These are phyloP conservation scores for Oostethus manadensis DNA, from an alignment of 2,113 vertebrate species.

Conservation along the genomic window DNA sequence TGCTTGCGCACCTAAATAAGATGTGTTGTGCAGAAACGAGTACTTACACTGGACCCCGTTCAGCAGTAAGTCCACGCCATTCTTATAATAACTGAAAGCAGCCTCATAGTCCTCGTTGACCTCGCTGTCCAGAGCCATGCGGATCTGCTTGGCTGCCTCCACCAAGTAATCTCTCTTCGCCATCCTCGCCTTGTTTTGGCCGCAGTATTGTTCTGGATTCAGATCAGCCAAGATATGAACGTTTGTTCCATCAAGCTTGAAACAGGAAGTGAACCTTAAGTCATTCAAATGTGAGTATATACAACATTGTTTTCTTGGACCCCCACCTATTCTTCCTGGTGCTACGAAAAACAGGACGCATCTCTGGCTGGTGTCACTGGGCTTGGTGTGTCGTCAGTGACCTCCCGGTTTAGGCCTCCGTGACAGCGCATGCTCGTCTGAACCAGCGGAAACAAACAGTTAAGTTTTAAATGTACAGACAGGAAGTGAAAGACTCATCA, in stretches of 20 bases:
- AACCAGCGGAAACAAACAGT: conserved; percentile 38
- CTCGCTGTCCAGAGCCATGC: conserved; percentile 89
- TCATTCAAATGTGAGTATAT: neutral
- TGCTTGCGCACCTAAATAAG: too few species aligned
- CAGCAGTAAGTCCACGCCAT: conserved; percentile 89
- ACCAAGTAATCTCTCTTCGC: conserved; percentile 88
- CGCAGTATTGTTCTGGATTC: conserved; percentile 1
- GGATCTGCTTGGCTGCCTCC: conserved; percentile 94
- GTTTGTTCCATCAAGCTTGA: neutral
- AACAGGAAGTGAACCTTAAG: conserved; percentile 25
- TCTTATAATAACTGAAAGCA: conserved; percentile 97
- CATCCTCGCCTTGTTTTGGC: conserved; percentile 59
- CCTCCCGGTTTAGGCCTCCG: conserved; percentile 13
- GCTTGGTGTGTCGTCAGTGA: conserved; percentile 17
- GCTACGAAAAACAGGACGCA: conserved; percentile 45
- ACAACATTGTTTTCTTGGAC: neutral
- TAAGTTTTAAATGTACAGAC: conserved; percentile 28
- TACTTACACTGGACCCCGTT: conserved; percentile 81
- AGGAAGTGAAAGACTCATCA: conserved; percentile 46
- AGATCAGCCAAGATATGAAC: neutral
- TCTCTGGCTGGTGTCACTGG: conserved; percentile 32
- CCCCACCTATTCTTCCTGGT: conserved; percentile 49
- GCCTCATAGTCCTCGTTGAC: conserved; percentile 95
- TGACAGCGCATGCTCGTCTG: conserved; percentile 46
- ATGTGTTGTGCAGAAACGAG: neutral